A percentile compares a stretch with the other conserved stretches of the same genome.
Evolutionary conservation across 2,113 vertebrate genomes (phyloP).

Genomic region (Leucosticte australis): DNA sequence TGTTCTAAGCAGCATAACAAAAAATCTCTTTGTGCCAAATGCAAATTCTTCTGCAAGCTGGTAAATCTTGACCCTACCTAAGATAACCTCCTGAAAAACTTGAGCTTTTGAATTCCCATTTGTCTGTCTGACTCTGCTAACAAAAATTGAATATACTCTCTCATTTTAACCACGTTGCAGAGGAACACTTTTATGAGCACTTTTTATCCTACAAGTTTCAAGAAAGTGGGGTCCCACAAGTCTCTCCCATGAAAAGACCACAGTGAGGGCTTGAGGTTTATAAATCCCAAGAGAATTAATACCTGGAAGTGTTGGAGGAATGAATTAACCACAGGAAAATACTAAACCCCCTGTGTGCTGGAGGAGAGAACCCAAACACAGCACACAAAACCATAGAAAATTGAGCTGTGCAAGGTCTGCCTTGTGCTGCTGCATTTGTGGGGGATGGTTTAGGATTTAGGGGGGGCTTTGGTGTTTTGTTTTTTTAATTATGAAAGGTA

Average conservation of each 20-base stretch:
- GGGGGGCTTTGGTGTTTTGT: too few species aligned
- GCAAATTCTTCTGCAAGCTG: neutral
- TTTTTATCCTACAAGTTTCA: neutral
- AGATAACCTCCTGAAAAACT: neutral
- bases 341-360: neutral
- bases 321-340: neutral
- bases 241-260: neutral
- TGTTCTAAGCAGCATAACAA: neutral
- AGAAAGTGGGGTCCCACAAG: neutral
- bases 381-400: accelerated
- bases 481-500: neutral
- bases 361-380: neutral
- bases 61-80: neutral
- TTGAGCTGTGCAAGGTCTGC: neutral
- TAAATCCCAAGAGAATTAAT: neutral
- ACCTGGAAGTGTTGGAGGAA: neutral
- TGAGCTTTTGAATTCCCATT: neutral
- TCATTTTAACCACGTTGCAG: neutral
- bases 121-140: neutral
- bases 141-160: neutral
- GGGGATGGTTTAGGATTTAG: neutral
- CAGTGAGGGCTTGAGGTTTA: neutral
- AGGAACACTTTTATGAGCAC: neutral
- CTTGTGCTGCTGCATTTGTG: neutral
- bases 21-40: neutral